Conservation (phyloP, 2,797 vertebrate species). For the Rhincodon typus region DNA sequence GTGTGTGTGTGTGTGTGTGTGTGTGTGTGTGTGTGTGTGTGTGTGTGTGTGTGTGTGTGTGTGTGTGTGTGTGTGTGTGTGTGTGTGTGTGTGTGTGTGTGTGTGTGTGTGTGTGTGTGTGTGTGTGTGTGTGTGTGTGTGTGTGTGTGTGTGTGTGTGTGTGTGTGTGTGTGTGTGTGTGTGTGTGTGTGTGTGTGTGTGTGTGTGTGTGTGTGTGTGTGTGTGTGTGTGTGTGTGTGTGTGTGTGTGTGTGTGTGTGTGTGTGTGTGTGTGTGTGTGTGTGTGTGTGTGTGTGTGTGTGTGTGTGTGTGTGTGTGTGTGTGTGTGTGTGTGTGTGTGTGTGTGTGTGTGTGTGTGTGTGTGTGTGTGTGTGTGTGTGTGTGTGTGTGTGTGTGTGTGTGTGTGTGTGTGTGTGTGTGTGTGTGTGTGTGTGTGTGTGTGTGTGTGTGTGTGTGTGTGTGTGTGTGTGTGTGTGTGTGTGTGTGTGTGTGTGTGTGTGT, state of each 20-base stretch:
- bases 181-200: not conserved
- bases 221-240: conserved; percentile 13
- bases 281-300: not conserved
- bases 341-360: conserved; percentile 2
- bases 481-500: too few relatives aligned
- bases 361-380: not conserved
- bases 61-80: too few relatives aligned
- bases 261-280: not conserved
- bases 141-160: not conserved
- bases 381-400: not conserved
- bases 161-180: too few relatives aligned
- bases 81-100: not conserved
- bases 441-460: not conserved
- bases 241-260: not conserved
- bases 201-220: not conserved
- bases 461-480: too few relatives aligned
- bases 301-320: not conserved
- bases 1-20: too few relatives aligned
- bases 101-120: not conserved
- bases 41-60: too few relatives aligned
- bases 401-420: not conserved
- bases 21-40: too few relatives aligned
- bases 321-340: not conserved
- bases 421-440: conserved; percentile 11
- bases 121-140: conserved; percentile 16